phyloP scores from a whole-genome alignment of 2,113 vertebrate genomes.

The Equus przewalskii region DNA sequence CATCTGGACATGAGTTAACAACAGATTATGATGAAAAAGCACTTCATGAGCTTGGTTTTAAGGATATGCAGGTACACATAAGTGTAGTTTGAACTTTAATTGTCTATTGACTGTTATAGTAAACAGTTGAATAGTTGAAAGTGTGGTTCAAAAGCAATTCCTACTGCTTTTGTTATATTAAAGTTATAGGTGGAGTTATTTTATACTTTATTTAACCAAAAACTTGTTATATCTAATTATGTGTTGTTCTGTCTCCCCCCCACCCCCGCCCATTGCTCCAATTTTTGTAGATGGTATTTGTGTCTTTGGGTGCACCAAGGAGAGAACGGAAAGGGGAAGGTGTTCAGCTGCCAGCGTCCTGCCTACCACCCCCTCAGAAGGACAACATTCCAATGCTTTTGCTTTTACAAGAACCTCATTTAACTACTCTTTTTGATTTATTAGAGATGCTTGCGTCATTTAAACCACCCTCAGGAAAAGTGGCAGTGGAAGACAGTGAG shows the following conservation, averaged over 20 bases:
- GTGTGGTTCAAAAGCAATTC: not conserved
- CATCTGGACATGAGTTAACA: slow-evolving; percentile 98
- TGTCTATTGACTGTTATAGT: not conserved
- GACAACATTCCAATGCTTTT: slow-evolving; percentile 99
- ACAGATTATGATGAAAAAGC: slow-evolving; percentile 99
- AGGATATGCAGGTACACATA: slow-evolving; percentile 98
- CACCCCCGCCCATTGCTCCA: not conserved
- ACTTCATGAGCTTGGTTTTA: slow-evolving; percentile 97
- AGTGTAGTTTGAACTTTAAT: slow-evolving; percentile 54
- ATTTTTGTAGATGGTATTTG: slow-evolving; percentile 96
- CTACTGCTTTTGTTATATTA: not conserved
- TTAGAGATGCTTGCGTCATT: slow-evolving; percentile 99
- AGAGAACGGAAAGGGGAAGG: slow-evolving; percentile 98
- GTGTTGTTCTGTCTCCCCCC: not conserved
- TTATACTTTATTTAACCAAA: slow-evolving; percentile 8
- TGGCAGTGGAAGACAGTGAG: slow-evolving; percentile 93
- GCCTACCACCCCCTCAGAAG: slow-evolving; percentile 97
- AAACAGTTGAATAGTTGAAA: not conserved
- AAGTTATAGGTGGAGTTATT: slow-evolving; percentile 49
- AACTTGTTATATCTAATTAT: not conserved
- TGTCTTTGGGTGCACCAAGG: slow-evolving; percentile 97
- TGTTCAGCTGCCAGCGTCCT: slow-evolving; percentile 98
- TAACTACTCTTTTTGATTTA: slow-evolving; percentile 98
- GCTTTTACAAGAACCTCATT: slow-evolving; percentile 98
- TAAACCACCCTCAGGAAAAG: slow-evolving; percentile 94